Percentiles rank a stretch among this genome's conserved stretches.
Conservation (phyloP, 2,888 invertebrate species). For the Laothoe populi region DNA sequence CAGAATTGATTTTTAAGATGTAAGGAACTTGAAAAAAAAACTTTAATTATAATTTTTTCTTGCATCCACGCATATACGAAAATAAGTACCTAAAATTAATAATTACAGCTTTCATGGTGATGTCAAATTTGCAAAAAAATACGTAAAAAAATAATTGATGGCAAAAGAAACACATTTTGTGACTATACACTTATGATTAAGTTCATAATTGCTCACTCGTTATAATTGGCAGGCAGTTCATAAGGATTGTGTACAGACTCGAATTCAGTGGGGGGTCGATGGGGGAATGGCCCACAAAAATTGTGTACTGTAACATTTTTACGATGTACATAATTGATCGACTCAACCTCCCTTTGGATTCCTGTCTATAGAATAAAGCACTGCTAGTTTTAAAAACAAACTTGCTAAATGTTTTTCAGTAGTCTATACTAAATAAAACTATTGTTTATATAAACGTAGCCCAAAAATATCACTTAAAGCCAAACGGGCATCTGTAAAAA, state of each 20-base stretch:
- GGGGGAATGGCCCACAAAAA: not conserved
- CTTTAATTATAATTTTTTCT: not conserved
- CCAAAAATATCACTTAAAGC: not conserved
- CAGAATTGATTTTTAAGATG: not conserved
- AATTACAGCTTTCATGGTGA: slow-evolving; percentile 14
- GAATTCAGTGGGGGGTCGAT: not conserved
- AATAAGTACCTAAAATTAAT: slow-evolving; percentile 24
- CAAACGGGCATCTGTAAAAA: slow-evolving; percentile 2
- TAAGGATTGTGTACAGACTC: not conserved
- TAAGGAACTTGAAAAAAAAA: not conserved
- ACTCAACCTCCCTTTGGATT: not conserved
- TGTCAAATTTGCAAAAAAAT: slow-evolving; percentile 25
- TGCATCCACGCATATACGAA: not conserved
- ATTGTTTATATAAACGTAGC: not conserved
- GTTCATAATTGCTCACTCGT: slow-evolving; percentile 1
- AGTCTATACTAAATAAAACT: not conserved
- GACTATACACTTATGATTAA: not conserved
- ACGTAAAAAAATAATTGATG: not conserved
- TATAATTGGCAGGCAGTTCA: not conserved
- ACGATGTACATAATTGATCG: not conserved
- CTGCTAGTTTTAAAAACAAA: not conserved
- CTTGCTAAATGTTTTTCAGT: not conserved
- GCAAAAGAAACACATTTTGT: not conserved
- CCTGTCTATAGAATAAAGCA: not conserved
- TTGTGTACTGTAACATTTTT: not conserved